Percentiles rank a stretch among this genome's conserved stretches.
Evolutionary conservation across 1,140 invertebrate genomes (phyloP).

Genomic region (Drosophila tristis): DNA sequence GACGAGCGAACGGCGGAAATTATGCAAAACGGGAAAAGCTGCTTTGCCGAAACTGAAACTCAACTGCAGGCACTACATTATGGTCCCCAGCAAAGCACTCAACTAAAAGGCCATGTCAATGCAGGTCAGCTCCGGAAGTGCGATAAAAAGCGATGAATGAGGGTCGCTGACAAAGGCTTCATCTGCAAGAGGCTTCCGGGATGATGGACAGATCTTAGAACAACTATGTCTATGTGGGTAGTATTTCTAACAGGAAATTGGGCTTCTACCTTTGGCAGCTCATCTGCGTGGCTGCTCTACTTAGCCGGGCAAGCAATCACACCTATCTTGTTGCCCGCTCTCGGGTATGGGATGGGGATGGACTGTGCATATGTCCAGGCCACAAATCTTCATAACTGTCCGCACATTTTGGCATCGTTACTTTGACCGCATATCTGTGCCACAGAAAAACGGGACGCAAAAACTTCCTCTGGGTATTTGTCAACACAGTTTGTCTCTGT

Average conservation of each 20-base stretch:
- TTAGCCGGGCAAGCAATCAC: conserved; percentile 13
- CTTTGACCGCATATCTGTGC: conserved; percentile 33
- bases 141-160: too few species aligned
- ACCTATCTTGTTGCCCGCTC: conserved; percentile 4
- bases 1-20: conserved; percentile 66
- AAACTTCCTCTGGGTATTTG: conserved; percentile 64
- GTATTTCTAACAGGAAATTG: too few species aligned
- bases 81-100: conserved; percentile 39
- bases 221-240: too few species aligned
- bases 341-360: neutral
- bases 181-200: too few species aligned
- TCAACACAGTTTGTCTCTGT: conserved; percentile 41
- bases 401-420: conserved; percentile 55
- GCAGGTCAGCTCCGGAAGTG: conserved; percentile 47
- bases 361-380: conserved; percentile 5
- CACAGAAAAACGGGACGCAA: conserved; percentile 39
- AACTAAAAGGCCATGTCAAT: conserved; percentile 57
- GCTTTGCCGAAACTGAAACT: conserved; percentile 76
- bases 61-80: conserved; percentile 74
- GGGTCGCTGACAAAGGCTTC: too few species aligned
- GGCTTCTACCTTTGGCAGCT: too few species aligned
- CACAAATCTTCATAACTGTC: conserved; percentile 69
- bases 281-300: too few species aligned
- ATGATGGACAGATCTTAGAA: too few species aligned
- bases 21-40: conserved; percentile 82